Percentiles rank a stretch among this genome's conserved stretches.
Conservation (phyloP, 2,888 invertebrate genomes). For the Calameuta idolon region DNA sequence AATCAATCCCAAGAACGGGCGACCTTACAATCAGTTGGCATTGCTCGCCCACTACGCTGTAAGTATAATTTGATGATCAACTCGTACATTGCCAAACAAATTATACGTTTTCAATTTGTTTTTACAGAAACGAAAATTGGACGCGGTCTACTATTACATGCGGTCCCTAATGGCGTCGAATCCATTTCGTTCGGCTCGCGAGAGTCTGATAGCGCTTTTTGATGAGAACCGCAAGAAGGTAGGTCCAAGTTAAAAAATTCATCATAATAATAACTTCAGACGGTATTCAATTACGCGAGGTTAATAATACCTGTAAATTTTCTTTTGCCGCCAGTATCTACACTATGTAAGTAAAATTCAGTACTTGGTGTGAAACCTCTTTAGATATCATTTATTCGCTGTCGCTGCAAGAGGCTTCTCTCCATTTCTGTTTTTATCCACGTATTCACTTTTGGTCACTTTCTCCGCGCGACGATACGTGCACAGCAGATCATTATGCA, state of each 20-base stretch:
- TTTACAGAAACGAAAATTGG: slow-evolving; percentile 88
- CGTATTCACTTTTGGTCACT: background rate
- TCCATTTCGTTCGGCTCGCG: slow-evolving; percentile 92
- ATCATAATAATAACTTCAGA: slow-evolving; percentile 8
- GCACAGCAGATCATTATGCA: background rate
- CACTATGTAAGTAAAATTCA: slow-evolving; percentile 70
- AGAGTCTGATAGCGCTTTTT: slow-evolving; percentile 87
- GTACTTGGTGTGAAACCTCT: slow-evolving; percentile 56
- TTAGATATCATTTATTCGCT: slow-evolving; percentile 41
- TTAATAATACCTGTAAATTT: slow-evolving; percentile 65
- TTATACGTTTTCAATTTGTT: slow-evolving; percentile 30
- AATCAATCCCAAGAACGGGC: slow-evolving; percentile 93
- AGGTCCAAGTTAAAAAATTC: slow-evolving; percentile 28
- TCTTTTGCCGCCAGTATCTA: slow-evolving; percentile 70
- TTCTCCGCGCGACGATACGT: background rate
- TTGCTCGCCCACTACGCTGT: slow-evolving; percentile 87
- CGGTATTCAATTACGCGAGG: slow-evolving; percentile 68
- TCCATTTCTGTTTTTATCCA: background rate
- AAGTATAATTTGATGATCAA: slow-evolving; percentile 60
- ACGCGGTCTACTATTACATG: slow-evolving; percentile 98
- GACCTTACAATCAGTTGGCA: slow-evolving; percentile 95
- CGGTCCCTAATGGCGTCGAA: slow-evolving; percentile 94
- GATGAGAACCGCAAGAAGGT: slow-evolving; percentile 95
- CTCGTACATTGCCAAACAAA: background rate
- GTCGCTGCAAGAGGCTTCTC: background rate